phyloP scores from a whole-genome alignment of 1,140 invertebrate genomes.

The Portunus trituberculatus region DNA sequence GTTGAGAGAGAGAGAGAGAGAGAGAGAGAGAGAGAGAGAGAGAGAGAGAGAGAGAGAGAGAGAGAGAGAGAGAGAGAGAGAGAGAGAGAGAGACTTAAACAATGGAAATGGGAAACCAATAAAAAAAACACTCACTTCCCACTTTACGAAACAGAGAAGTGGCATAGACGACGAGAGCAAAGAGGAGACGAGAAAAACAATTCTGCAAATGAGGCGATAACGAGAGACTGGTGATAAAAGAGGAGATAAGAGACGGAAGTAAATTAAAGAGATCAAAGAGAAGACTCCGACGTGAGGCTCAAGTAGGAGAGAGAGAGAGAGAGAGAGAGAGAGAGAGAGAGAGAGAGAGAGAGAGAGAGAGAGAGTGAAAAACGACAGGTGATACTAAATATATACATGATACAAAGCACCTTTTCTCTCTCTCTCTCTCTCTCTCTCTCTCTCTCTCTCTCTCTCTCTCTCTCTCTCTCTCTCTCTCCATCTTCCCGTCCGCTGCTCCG shows the following conservation, averaged over 20 bases:
- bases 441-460: conserved; percentile 30
- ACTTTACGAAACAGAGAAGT: neutral
- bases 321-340: neutral
- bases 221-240: neutral
- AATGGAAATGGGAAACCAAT: neutral
- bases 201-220: neutral
- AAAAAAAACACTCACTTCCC: too few relatives aligned
- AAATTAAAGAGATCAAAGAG: conserved; percentile 53
- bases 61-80: neutral
- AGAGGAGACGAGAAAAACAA: neutral
- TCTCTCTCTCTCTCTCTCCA: neutral
- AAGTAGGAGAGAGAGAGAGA: neutral
- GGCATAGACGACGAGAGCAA: neutral
- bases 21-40: too few relatives aligned
- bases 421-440: conserved; percentile 43
- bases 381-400: too few relatives aligned
- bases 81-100: neutral
- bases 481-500: conserved; percentile 40
- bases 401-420: neutral
- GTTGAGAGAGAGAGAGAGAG: too few relatives aligned
- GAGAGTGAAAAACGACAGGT: too few relatives aligned
- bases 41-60: too few relatives aligned
- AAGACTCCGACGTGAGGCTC: neutral
- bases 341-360: too few relatives aligned
- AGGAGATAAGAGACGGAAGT: conserved; percentile 46